Conservation (phyloP, 1,140 invertebrate species). For the Pomacea maculata region DNA sequence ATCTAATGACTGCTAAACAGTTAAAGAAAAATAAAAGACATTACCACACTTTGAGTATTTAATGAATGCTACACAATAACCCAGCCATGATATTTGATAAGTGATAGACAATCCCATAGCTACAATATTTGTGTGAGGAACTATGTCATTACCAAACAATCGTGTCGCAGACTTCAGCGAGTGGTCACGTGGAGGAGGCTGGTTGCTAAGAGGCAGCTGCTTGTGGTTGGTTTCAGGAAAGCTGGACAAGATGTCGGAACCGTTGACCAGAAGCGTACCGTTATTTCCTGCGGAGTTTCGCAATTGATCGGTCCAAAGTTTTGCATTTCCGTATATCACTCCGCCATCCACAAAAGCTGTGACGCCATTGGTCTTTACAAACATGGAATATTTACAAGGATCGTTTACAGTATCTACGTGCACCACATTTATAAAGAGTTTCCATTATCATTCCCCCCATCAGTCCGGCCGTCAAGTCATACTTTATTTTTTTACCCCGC, state of each 20-base stretch:
- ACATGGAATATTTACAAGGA: neutral
- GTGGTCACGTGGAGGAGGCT: slow-evolving; percentile 71
- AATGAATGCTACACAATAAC: no score
- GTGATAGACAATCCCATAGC: no score
- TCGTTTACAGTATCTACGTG: neutral
- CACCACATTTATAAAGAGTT: no score
- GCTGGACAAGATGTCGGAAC: slow-evolving; percentile 44
- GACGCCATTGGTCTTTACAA: slow-evolving; percentile 71
- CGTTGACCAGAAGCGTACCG: slow-evolving; percentile 60
- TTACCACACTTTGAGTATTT: no score
- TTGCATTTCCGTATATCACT: slow-evolving; percentile 71
- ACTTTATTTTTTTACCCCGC: no score
- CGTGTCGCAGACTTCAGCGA: slow-evolving; percentile 63
- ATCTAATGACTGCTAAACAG: no score
- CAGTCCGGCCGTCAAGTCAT: no score
- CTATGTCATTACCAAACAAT: slow-evolving; percentile 69
- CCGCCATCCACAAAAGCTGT: slow-evolving; percentile 73
- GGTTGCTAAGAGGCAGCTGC: slow-evolving; percentile 71
- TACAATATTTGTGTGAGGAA: no score
- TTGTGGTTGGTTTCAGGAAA: slow-evolving; percentile 70
- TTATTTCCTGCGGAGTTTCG: slow-evolving; percentile 62
- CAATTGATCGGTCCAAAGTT: slow-evolving; percentile 71
- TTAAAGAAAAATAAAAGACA: no score
- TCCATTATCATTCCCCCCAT: no score
- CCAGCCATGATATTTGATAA: no score